phyloP scores from a whole-genome alignment of 2,113 vertebrate genomes.

The Pedionomus torquatus region DNA sequence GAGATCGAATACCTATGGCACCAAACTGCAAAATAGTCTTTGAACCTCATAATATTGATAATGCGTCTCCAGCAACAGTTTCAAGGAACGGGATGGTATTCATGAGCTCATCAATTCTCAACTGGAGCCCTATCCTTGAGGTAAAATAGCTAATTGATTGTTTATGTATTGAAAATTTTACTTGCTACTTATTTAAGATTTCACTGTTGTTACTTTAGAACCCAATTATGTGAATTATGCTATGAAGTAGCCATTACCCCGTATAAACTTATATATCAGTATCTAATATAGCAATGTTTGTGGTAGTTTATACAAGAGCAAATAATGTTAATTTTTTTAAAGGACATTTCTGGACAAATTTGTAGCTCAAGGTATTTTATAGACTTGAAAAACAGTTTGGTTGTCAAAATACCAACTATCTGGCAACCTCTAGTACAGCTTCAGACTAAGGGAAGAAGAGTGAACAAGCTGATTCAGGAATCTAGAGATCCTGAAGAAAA shows the following conservation, averaged over 20 bases:
- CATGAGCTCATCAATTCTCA: conserved; percentile 95
- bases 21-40: conserved; percentile 96
- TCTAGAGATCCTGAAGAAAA: background rate
- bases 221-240: background rate
- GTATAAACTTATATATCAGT: background rate
- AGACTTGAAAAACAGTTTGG: background rate
- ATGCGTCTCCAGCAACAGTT: conserved; percentile 95
- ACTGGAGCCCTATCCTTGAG: conserved; percentile 94
- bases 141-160: conserved; percentile 55
- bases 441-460: background rate
- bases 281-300: background rate
- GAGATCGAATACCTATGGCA: conserved; percentile 96
- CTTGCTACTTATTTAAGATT: background rate
- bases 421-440: background rate
- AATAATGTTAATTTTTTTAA: background rate
- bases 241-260: background rate
- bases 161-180: background rate
- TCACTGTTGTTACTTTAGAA: background rate
- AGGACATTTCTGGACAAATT: background rate
- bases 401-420: background rate
- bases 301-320: background rate
- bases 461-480: background rate
- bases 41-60: conserved; percentile 97
- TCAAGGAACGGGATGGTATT: conserved; percentile 99
- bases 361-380: background rate